phyloP scores from a whole-genome alignment of 2,797 vertebrate species.

The Nasua narica region DNA sequence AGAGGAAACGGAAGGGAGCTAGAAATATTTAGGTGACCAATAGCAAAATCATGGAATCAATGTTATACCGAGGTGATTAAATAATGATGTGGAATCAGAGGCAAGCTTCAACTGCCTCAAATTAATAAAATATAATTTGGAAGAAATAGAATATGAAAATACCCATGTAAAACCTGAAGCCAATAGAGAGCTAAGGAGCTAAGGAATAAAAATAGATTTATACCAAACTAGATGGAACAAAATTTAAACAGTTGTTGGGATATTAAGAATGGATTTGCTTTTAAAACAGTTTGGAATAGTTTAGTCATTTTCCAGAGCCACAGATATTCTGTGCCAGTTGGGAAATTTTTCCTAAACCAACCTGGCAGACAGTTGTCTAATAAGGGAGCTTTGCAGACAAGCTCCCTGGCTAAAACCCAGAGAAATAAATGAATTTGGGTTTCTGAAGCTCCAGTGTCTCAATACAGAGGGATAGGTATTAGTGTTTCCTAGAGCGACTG shows the following conservation, averaged over 20 bases:
- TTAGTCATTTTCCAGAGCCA: slow-evolving; percentile 57
- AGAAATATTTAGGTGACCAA: slow-evolving; percentile 59
- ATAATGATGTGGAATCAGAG: background rate
- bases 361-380: slow-evolving; percentile 29
- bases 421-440: background rate
- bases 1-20: slow-evolving; percentile 49
- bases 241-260: slow-evolving; percentile 33
- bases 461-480: background rate
- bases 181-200: background rate
- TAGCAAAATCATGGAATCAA: slow-evolving; percentile 41
- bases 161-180: slow-evolving; percentile 13
- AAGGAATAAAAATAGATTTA: slow-evolving; percentile 55
- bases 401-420: background rate
- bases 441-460: background rate
- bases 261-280: slow-evolving; percentile 55
- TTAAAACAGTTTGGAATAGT: slow-evolving; percentile 51
- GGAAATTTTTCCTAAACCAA: slow-evolving; percentile 49
- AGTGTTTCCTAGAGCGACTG: background rate
- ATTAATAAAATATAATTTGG: slow-evolving; percentile 51
- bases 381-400: slow-evolving; percentile 17
- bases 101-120: background rate
- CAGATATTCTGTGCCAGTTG: slow-evolving; percentile 27
- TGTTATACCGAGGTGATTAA: background rate
- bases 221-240: slow-evolving; percentile 29
- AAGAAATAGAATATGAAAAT: slow-evolving; percentile 35